Conservation (phyloP, 2,888 invertebrate genomes). For the Asteroscopus sphinx region DNA sequence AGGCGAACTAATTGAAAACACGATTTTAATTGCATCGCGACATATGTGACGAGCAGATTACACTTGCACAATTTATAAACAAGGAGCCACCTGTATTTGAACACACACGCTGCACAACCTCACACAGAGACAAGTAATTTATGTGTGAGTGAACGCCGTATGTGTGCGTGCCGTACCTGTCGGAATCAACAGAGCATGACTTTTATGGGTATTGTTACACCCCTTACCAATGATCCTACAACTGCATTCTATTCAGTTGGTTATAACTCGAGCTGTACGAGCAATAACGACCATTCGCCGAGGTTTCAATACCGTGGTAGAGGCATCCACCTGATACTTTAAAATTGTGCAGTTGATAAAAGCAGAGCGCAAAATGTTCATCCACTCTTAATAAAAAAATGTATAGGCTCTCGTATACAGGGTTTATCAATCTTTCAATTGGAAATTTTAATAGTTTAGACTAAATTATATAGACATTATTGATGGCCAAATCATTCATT, state of each 20-base stretch:
- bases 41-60: slow-evolving; percentile 56
- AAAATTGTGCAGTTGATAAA: slow-evolving; percentile 30
- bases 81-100: slow-evolving; percentile 68
- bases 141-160: slow-evolving; percentile 31
- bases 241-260: slow-evolving; percentile 42
- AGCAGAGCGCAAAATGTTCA: slow-evolving; percentile 13
- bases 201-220: slow-evolving; percentile 73
- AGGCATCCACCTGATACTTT: slow-evolving; percentile 45
- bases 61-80: slow-evolving; percentile 65
- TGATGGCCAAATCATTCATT: too few species aligned
- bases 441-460: too few species aligned
- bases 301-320: slow-evolving; percentile 35
- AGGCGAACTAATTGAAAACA: slow-evolving; percentile 44
- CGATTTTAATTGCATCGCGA: slow-evolving; percentile 53
- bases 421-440: neutral
- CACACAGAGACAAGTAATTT: slow-evolving; percentile 40
- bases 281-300: slow-evolving; percentile 19
- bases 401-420: neutral
- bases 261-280: slow-evolving; percentile 33
- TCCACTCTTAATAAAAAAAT: neutral
- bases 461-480: too few species aligned
- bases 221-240: slow-evolving; percentile 68
- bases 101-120: slow-evolving; percentile 17
- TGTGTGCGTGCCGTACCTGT: slow-evolving; percentile 69
- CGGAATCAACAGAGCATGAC: slow-evolving; percentile 78